Evolutionary conservation across 2,888 invertebrate genomes (phyloP).

Genomic region (Parascotia fuliginaria): DNA sequence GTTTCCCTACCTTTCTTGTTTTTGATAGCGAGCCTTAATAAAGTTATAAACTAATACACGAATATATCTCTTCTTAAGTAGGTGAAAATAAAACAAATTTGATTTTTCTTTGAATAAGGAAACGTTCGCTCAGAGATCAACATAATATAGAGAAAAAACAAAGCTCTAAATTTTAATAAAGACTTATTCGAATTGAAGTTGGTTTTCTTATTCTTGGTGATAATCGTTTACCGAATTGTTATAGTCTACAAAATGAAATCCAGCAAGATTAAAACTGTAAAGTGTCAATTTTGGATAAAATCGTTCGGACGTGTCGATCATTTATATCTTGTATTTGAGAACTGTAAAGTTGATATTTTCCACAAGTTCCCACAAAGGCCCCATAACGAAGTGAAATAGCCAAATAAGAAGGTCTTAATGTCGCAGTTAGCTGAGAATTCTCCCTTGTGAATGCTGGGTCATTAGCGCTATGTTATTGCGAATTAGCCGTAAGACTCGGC

Average conservation of each 20-base stretch:
- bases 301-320: slow-evolving; percentile 25
- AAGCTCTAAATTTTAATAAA: too few relatives aligned
- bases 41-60: too few relatives aligned
- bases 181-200: too few relatives aligned
- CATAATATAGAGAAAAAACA: too few relatives aligned
- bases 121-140: too few relatives aligned
- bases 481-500: slow-evolving; percentile 69
- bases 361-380: slow-evolving; percentile 69
- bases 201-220: neutral
- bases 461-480: slow-evolving; percentile 83
- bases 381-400: slow-evolving; percentile 81
- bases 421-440: slow-evolving; percentile 79
- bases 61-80: too few relatives aligned
- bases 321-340: slow-evolving; percentile 18
- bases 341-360: slow-evolving; percentile 63
- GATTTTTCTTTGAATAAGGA: too few relatives aligned
- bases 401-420: slow-evolving; percentile 83
- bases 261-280: neutral
- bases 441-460: slow-evolving; percentile 80
- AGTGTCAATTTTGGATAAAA: slow-evolving; percentile 17
- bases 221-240: too few relatives aligned
- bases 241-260: neutral
- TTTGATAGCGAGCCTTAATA: too few relatives aligned
- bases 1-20: too few relatives aligned
- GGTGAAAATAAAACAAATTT: too few relatives aligned